Base-by-base conservation (phyloP, 2,113 vertebrate genomes). In the Pollachius pollachius region DNA sequence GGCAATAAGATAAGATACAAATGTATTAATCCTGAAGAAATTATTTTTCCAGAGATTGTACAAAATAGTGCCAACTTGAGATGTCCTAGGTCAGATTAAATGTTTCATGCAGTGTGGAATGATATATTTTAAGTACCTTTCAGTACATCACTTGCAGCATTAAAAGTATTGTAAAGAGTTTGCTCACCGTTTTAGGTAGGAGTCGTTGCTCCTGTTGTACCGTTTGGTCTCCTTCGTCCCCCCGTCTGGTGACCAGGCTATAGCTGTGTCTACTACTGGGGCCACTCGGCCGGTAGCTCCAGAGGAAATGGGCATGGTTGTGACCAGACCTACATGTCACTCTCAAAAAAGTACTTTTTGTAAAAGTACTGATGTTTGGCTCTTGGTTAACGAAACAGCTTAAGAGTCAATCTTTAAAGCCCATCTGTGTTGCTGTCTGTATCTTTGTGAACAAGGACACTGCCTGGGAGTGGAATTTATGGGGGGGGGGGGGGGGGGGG, bases 181-280 rank as follows among this genome's bases (percentile, higher is more conserved):
- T 17, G 73, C 92, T 86, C 80, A 94, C 93, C 90, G 89, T 57
- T 90, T 87, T 70, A 94, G 80, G 76, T 94, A 94, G 8, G 94
- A 94, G 73, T 91, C 89, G 15, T 18, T 75, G 15, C 70, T 82
- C 69, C 71, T 84, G 63, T 65, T 72, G 72, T 65, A 34, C 16
- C 0, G 0, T 60, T 12, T 62, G 5, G 61, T 59, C 18, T 68
- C 87, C 59, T 58, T 74, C 64, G 62, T 87, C 19, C 69, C 65
- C 68, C 84, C 87, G 60, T 82, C 83, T 27, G 78, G 60, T 13
- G 80, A 52, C 85, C 83, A 86, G 25, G 69, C 69, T 66, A 79
- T 69, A 3, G 69, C 81, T 0, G 62, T 71, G 52, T 84, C 67
- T 0, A 75, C 18, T 11, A 83, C 52, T 0, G 79, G 63, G 59